A percentile compares a stretch with the other conserved stretches of the same genome.
phyloP scores from a whole-genome alignment of 2,797 vertebrate species.

The Pantherophis vulpinus region DNA sequence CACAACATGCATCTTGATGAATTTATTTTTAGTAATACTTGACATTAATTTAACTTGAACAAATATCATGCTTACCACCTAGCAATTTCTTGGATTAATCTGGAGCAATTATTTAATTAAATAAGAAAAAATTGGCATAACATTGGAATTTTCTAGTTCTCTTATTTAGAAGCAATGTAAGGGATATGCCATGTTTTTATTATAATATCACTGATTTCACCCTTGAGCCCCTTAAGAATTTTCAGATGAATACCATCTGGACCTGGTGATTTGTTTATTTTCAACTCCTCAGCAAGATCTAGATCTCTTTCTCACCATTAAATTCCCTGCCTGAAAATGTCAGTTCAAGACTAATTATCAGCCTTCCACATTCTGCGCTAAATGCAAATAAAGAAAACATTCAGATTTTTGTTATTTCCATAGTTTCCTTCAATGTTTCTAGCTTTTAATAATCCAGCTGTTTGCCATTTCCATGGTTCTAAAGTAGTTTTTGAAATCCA shows the following conservation, averaged over 20 bases:
- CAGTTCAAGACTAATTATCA: background rate
- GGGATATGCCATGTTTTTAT: background rate
- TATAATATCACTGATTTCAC: background rate
- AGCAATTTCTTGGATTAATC: background rate
- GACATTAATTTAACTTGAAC: background rate
- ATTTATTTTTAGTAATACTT: background rate
- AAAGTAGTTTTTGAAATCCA: background rate
- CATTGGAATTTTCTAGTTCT: background rate
- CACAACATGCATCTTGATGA: background rate
- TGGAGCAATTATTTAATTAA: background rate
- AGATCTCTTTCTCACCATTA: background rate
- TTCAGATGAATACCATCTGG: background rate
- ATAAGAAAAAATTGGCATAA: background rate
- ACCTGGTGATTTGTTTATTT: background rate
- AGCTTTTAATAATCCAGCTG: background rate
- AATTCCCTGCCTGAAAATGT: background rate
- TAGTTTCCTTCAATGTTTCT: background rate
- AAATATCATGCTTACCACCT: background rate
- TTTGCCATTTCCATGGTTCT: background rate
- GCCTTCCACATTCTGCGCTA: background rate
- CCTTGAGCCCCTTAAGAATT: background rate
- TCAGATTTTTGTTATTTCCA: background rate
- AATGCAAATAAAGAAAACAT: background rate
- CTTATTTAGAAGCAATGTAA: background rate
- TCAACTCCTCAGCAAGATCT: background rate